Evolutionary conservation across 2,888 invertebrate species (phyloP), one percentile per base, ranked within the genome.

Genomic region (Pilophorus perplexus): DNA sequence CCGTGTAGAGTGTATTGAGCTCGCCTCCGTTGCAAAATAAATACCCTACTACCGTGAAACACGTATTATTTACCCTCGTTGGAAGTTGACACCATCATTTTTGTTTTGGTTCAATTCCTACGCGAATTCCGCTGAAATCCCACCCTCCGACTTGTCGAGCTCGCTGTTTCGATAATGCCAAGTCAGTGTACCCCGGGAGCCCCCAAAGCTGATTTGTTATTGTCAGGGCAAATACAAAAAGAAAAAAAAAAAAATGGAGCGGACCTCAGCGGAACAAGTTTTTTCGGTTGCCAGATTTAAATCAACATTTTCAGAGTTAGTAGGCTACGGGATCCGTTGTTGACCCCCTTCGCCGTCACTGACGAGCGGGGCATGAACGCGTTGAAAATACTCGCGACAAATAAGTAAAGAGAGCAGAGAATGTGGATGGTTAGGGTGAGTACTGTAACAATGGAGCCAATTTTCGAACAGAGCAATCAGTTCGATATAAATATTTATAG

Each of bases 161-260:
- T n/a, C n/a, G n/a, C 40, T 40, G 25, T 4, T n/a, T 59, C 59
- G 46, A 44, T 62, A 62, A 62, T 62, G 62, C 62, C 48, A 62
- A 62, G 44, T 46, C 62, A 62, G 46, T 62, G 62, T 62, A 27
- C 46, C 18, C n/a, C n/a, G n/a, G n/a, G n/a, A n/a, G n/a, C n/a
- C 10, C 27, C 10, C 12, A 10, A 18, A 44, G 28, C 62, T 46
- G 62, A 62, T 46, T 62, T 46, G 62, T 62, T 62, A 46, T 62
- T 62, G 62, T 48, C 62, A 62, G 18, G 48, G 62, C 46, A 62
- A 62, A 62, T 62, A 62, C n/a, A n/a, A n/a, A n/a, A n/a, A n/a
- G n/a, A n/a, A n/a, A n/a, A n/a, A n/a, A n/a, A n/a, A n/a, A n/a
- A 62, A 62, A 62, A 62, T 62, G 62, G 28, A n/a, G 23, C 46